These are phyloP conservation scores for Pollicipes pollicipes DNA, from an alignment of 1,140 invertebrate genomes.

Conservation along the genomic window DNA sequence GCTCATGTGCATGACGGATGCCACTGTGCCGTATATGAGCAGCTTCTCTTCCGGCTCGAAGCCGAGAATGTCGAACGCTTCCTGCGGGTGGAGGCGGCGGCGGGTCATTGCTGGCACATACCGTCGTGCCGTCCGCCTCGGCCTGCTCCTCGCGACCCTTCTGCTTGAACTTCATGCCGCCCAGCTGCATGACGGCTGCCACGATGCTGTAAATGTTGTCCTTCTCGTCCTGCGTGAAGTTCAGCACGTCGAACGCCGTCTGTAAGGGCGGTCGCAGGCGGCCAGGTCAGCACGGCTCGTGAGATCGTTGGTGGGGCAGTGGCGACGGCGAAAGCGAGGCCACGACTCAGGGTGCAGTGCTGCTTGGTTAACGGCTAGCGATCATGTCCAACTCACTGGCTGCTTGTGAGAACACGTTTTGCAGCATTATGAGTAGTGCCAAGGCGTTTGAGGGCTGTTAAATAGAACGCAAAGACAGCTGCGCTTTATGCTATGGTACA, in stretches of 20 bases:
- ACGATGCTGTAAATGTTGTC: slow-evolving; percentile 37
- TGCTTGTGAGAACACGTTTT: too few species aligned
- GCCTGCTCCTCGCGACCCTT: slow-evolving; percentile 43
- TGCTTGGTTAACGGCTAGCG: too few species aligned
- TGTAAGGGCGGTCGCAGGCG: neutral
- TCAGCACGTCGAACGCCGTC: slow-evolving; percentile 37
- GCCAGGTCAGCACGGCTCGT: too few species aligned
- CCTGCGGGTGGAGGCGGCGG: slow-evolving; percentile 20
- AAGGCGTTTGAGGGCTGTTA: too few species aligned
- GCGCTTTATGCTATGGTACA: too few species aligned
- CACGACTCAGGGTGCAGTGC: too few species aligned
- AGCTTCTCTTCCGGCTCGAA: slow-evolving; percentile 35
- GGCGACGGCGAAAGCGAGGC: too few species aligned
- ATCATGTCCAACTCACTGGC: too few species aligned
- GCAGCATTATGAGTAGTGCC: too few species aligned
- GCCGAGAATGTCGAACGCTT: slow-evolving; percentile 37
- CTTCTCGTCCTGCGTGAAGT: slow-evolving; percentile 37
- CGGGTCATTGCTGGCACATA: slow-evolving; percentile 15
- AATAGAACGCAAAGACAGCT: too few species aligned
- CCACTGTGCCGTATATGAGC: slow-evolving; percentile 35
- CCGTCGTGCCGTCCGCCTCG: slow-evolving; percentile 31
- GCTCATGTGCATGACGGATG: slow-evolving; percentile 38
- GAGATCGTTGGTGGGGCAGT: too few species aligned
- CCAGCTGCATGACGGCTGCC: slow-evolving; percentile 37
- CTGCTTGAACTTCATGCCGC: slow-evolving; percentile 44